phyloP scores from a whole-genome alignment of 2,113 vertebrate genomes.

The Formicarius rufipectus region DNA sequence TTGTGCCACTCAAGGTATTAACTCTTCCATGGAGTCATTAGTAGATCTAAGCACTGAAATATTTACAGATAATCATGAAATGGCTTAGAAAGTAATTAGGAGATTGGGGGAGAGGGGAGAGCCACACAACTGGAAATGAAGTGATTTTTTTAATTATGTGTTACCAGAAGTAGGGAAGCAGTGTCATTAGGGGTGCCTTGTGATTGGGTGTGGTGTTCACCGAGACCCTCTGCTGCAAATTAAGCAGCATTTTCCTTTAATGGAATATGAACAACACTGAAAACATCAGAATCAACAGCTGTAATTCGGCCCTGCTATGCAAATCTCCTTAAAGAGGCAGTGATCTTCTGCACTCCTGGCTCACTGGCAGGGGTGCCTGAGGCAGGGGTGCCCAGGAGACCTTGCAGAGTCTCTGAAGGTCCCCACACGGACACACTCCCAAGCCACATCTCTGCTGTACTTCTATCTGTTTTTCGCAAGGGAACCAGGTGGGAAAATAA shows the following conservation, averaged over 20 bases:
- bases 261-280: constrained; percentile 62
- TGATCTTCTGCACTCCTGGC: neutral
- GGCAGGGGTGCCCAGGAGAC: neutral
- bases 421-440: neutral
- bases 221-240: constrained; percentile 57
- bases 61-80: constrained; percentile 56
- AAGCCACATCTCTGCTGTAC: neutral
- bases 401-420: neutral
- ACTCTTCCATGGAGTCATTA: constrained; percentile 46
- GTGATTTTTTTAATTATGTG: constrained; percentile 65
- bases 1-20: constrained; percentile 20
- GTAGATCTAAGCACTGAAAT: constrained; percentile 32
- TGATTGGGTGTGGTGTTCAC: constrained; percentile 57
- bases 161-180: constrained; percentile 57
- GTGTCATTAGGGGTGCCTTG: constrained; percentile 60
- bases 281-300: constrained; percentile 54
- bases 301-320: constrained; percentile 53
- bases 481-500: neutral
- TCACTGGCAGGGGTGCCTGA: neutral
- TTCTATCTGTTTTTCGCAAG: neutral
- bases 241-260: constrained; percentile 63
- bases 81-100: constrained; percentile 46
- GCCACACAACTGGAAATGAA: constrained; percentile 59
- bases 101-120: constrained; percentile 40
- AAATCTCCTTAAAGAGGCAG: constrained; percentile 59